Conservation (phyloP, 2,888 invertebrate genomes). For the Pelosia muscerda region DNA sequence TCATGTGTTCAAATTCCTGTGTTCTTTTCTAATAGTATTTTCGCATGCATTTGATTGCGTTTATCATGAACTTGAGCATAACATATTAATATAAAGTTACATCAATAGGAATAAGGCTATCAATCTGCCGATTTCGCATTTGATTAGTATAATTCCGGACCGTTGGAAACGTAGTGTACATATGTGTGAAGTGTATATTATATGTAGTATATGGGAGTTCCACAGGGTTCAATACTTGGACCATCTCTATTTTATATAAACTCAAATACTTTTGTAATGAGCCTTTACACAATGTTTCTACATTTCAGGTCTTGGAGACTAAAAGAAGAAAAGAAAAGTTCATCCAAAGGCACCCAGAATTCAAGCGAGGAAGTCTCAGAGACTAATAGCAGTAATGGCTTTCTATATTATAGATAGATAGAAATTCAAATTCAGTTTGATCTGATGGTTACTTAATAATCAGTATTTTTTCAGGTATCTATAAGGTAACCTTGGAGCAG, state of each 20-base stretch:
- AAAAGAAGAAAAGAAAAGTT: not conserved
- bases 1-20: no score
- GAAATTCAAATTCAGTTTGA: no score
- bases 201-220: not conserved
- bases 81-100: not conserved
- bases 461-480: constrained; percentile 31
- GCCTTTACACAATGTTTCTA: not conserved
- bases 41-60: not conserved
- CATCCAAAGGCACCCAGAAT: not conserved
- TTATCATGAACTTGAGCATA: not conserved
- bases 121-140: not conserved
- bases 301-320: not conserved
- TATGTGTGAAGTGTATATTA: not conserved
- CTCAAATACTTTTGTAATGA: no score
- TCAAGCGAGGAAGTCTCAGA: not conserved
- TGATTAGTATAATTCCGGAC: not conserved
- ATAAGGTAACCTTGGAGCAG: constrained; percentile 18
- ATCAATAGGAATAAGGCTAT: not conserved
- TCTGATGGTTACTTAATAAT: not conserved
- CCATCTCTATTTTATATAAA: not conserved
- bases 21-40: no score
- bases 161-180: not conserved
- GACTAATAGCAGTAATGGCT: not conserved
- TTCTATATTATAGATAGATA: not conserved
- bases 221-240: not conserved